Percentiles rank a stretch among this genome's conserved stretches.
Evolutionary conservation across 2,797 vertebrate species (phyloP).

Genomic region (Echiichthys vipera): DNA sequence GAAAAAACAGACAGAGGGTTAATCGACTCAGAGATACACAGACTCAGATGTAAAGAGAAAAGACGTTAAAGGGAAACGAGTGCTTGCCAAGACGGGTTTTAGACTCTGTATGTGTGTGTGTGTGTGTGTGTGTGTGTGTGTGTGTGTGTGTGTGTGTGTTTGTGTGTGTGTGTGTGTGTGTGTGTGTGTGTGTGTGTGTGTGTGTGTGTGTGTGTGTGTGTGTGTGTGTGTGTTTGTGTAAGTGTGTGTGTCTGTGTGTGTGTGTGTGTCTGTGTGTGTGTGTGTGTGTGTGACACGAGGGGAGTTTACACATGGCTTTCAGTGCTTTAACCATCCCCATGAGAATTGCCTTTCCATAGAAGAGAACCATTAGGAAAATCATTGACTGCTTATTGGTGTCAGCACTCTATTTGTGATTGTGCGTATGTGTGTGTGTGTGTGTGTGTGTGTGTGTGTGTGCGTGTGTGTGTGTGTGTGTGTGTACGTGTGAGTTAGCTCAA

Average conservation of each 20-base stretch:
- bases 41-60: conserved; percentile 49
- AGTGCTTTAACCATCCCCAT: conserved; percentile 71
- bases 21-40: conserved; percentile 30
- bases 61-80: conserved; percentile 37
- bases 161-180: conserved; percentile 8
- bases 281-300: conserved; percentile 3
- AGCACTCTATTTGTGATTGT: conserved; percentile 59
- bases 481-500: conserved; percentile 52
- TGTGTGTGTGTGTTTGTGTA: too few species aligned
- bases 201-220: too few species aligned
- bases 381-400: conserved; percentile 77
- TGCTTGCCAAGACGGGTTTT: conserved; percentile 44
- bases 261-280: too few species aligned
- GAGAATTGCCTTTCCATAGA: conserved; percentile 73
- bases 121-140: conserved; percentile 14
- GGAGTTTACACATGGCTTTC: conserved; percentile 56
- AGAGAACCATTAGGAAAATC: conserved; percentile 75
- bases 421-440: conserved; percentile 32
- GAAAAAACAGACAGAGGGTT: conserved; percentile 31
- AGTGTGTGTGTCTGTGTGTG: too few species aligned
- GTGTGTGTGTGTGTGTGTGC: conserved; percentile 6
- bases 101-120: conserved; percentile 21
- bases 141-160: conserved; percentile 12
- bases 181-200: too few species aligned
- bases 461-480: conserved; percentile 16